These are phyloP conservation scores for Lates calcarifer DNA, from an alignment of 2,113 vertebrate genomes.

Conservation along the genomic window DNA sequence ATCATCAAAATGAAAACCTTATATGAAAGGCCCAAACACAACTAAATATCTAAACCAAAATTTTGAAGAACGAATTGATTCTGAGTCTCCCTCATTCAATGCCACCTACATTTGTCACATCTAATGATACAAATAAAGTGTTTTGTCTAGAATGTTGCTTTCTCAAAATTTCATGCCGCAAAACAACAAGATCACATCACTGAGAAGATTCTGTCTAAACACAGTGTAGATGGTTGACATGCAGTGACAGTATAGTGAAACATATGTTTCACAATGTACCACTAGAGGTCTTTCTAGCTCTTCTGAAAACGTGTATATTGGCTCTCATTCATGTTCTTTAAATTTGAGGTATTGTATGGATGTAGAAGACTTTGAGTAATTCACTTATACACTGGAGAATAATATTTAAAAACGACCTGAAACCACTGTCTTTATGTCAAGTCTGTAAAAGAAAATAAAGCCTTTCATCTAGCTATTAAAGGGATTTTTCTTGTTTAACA, in stretches of 20 bases:
- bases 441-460: neutral
- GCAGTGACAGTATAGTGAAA: too few relatives aligned
- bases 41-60: neutral
- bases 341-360: neutral
- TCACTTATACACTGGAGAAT: neutral
- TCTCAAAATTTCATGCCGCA: too few relatives aligned
- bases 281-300: conserved; percentile 54
- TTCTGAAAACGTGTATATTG: neutral
- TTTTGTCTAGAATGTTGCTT: too few relatives aligned
- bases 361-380: neutral
- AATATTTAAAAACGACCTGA: neutral
- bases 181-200: neutral
- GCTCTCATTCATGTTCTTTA: neutral
- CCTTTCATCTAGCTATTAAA: neutral
- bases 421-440: neutral
- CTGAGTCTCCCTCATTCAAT: too few relatives aligned
- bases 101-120: too few relatives aligned
- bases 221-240: neutral
- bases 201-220: neutral
- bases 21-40: neutral
- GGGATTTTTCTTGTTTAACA: neutral
- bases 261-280: conserved; percentile 18
- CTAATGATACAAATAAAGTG: too few relatives aligned
- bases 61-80: neutral
- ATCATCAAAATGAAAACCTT: neutral